Evolutionary conservation across 2,113 vertebrate genomes (phyloP).

Genomic region (Aphyosemion australe): DNA sequence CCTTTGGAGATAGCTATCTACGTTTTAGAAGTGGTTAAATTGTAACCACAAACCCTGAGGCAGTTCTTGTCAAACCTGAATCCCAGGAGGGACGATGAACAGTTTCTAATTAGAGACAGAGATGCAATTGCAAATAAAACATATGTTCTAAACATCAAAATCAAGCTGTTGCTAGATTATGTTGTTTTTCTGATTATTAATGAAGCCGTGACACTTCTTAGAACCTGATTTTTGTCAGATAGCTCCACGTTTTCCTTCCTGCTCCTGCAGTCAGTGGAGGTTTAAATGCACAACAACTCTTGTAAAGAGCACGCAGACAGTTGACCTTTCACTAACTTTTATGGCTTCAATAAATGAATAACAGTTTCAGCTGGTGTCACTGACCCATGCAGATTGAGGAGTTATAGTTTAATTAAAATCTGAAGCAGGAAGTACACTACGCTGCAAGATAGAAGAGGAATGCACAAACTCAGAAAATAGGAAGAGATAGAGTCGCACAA

Average conservation of each 20-base stretch:
- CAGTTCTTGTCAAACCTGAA: background rate
- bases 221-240: slow-evolving; percentile 3
- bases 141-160: no score
- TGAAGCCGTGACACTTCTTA: slow-evolving; percentile 8
- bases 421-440: background rate
- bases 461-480: background rate
- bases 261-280: background rate
- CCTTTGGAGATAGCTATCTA: no score
- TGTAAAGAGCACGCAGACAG: slow-evolving; percentile 21
- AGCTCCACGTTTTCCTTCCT: background rate
- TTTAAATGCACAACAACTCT: slow-evolving; percentile 12
- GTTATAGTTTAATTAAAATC: slow-evolving; percentile 62
- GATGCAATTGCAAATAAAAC: background rate
- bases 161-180: background rate
- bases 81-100: background rate
- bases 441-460: background rate
- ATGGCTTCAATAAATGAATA: slow-evolving; percentile 49
- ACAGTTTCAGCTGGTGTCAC: slow-evolving; percentile 27
- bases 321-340: slow-evolving; percentile 62
- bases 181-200: no score
- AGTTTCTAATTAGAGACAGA: background rate
- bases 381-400: slow-evolving; percentile 60
- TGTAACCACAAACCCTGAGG: no score
- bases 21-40: no score
- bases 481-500: slow-evolving; percentile 3